A percentile compares a stretch with the other conserved stretches of the same genome.
Conservation (phyloP, 2,888 invertebrate species). For the Drosophila pseudotalamancana region DNA sequence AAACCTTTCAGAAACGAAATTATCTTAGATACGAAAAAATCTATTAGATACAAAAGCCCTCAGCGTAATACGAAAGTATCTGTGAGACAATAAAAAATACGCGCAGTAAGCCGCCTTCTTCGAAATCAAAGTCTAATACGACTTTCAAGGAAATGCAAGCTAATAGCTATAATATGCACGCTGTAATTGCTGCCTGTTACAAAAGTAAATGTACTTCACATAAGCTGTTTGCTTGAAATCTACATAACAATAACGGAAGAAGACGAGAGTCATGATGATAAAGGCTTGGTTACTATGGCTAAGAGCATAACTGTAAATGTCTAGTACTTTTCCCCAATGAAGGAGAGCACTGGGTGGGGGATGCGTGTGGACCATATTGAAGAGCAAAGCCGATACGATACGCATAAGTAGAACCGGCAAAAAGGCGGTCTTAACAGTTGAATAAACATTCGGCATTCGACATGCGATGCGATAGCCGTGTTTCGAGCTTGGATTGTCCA, state of each 20-base stretch:
- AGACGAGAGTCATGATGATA: constrained; percentile 5
- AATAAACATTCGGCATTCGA: constrained; percentile 30
- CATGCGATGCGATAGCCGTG: constrained; percentile 9
- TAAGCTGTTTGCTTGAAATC: constrained; percentile 22
- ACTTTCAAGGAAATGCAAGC: background rate
- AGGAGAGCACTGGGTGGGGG: background rate
- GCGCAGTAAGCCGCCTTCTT: background rate
- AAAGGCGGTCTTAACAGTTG: constrained; percentile 25
- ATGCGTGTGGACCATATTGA: too few relatives aligned
- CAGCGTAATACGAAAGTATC: too few relatives aligned
- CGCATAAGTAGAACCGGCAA: background rate
- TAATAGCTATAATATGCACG: background rate
- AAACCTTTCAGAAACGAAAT: background rate
- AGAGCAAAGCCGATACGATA: background rate
- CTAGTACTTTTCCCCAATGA: constrained; percentile 8
- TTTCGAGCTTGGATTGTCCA: constrained; percentile 13
- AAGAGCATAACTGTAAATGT: constrained; percentile 24
- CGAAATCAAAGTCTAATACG: background rate
- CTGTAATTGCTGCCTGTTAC: constrained; percentile 1
- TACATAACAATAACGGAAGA: constrained; percentile 25
- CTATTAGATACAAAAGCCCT: background rate
- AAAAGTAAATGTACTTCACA: background rate
- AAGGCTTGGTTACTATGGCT: constrained; percentile 21
- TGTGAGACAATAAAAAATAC: background rate
- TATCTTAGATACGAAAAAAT: background rate